These are phyloP conservation scores for Antheraea pernyi DNA, from an alignment of 1,140 invertebrate genomes.

Conservation along the genomic window DNA sequence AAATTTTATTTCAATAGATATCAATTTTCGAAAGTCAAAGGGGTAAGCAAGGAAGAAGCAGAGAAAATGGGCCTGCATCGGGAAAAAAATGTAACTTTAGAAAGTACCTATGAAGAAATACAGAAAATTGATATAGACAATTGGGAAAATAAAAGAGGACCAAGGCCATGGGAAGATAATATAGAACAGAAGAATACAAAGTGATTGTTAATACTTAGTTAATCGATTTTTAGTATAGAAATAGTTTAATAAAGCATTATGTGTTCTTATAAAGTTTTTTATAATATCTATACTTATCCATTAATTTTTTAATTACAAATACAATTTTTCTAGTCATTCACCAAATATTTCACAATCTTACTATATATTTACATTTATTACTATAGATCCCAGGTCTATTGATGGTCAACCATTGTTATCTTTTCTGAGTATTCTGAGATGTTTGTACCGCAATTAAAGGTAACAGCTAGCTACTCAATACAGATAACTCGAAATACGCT, in stretches of 20 bases:
- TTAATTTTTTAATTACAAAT: too few species aligned
- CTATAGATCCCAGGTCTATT: too few species aligned
- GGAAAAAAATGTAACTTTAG: conserved; percentile 83
- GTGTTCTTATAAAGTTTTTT: background rate
- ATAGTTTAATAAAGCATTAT: background rate
- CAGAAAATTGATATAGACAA: conserved; percentile 86
- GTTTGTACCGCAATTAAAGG: too few species aligned
- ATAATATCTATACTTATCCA: too few species aligned
- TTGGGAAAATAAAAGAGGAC: conserved; percentile 89
- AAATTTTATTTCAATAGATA: conserved; percentile 80
- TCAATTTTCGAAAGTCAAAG: conserved; percentile 82
- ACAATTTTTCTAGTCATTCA: too few species aligned
- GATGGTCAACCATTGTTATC: too few species aligned
- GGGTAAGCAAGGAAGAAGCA: conserved; percentile 81
- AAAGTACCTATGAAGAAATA: conserved; percentile 86
- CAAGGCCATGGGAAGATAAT: conserved; percentile 86
- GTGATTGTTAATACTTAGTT: background rate
- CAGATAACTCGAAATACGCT: too few species aligned
- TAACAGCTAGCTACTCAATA: too few species aligned
- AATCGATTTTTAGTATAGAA: background rate
- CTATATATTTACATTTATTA: too few species aligned
- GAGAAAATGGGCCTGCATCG: conserved; percentile 84
- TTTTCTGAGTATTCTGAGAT: too few species aligned
- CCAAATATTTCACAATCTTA: too few species aligned
- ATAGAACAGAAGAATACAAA: conserved; percentile 17